Evolutionary conservation across 1,140 invertebrate genomes (phyloP).

Genomic region (Caenorhabditis briggsae): DNA sequence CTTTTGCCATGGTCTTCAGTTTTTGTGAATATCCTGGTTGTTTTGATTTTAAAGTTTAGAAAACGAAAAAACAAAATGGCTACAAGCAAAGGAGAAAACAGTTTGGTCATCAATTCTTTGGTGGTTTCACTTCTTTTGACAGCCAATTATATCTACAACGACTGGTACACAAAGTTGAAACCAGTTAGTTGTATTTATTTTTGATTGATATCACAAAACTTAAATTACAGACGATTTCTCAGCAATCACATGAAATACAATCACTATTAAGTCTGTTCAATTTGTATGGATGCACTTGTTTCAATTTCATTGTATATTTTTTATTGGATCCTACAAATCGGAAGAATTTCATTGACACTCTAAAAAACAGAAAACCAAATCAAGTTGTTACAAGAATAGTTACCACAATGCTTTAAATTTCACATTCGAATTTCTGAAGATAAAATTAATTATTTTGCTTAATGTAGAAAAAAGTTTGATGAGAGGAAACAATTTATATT

Average conservation of each 20-base stretch:
- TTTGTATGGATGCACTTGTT: conserved; percentile 2
- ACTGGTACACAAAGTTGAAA: neutral
- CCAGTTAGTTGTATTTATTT: neutral
- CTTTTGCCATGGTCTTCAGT: neutral
- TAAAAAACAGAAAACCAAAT: neutral
- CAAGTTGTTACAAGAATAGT: neutral
- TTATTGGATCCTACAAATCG: conserved; percentile 5
- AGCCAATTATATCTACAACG: neutral
- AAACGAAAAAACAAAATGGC: neutral
- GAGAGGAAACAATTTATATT: too few relatives aligned
- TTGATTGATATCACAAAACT: neutral
- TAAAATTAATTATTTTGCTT: too few relatives aligned
- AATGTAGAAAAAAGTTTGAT: too few relatives aligned
- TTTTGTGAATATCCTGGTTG: neutral
- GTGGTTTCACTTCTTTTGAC: neutral
- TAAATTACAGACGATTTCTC: neutral
- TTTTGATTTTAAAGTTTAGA: neutral
- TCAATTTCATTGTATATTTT: conserved; percentile 26
- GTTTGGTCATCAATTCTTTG: neutral
- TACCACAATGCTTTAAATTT: neutral
- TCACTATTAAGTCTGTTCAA: conserved; percentile 20
- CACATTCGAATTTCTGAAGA: too few relatives aligned
- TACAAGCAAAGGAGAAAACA: neutral
- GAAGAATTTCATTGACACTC: neutral
- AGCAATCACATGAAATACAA: conserved; percentile 2